phyloP scores from a whole-genome alignment of 1,140 invertebrate species.

The Cyclina sinensis region DNA sequence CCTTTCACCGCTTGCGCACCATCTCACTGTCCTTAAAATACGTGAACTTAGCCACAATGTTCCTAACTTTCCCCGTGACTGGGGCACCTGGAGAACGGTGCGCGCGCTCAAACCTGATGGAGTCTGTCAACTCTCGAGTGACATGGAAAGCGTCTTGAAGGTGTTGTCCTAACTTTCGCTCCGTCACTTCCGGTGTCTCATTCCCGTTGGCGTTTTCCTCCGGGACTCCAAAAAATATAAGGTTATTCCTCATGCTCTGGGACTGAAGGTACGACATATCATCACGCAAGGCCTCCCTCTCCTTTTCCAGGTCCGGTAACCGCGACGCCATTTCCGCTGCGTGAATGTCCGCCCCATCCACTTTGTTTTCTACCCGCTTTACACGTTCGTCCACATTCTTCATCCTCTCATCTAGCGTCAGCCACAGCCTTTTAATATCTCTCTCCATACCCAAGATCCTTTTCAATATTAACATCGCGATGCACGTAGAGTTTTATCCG shows the following conservation, averaged over 20 bases:
- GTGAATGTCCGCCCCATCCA: slow-evolving; percentile 7
- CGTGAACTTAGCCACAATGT: background rate
- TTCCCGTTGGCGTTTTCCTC: background rate
- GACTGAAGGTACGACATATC: background rate
- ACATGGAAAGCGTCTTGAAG: background rate
- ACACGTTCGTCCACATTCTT: background rate
- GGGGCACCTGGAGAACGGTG: background rate
- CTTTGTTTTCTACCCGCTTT: background rate
- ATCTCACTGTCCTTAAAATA: background rate
- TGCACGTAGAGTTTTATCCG: too few relatives aligned
- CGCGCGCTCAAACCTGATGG: background rate
- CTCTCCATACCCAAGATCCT: too few relatives aligned
- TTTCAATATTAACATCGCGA: too few relatives aligned
- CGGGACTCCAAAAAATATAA: background rate
- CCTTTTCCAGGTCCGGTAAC: background rate
- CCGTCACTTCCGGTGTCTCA: background rate
- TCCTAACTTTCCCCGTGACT: background rate
- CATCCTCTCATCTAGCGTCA: too few relatives aligned
- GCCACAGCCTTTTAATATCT: too few relatives aligned
- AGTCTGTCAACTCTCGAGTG: background rate
- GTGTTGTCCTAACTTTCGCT: background rate
- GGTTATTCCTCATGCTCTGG: background rate
- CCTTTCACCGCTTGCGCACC: background rate
- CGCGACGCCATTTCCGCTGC: background rate
- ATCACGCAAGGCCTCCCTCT: background rate